phyloP scores from a whole-genome alignment of 64 coral and sea anemone species.

The Orbicella faveolata region DNA sequence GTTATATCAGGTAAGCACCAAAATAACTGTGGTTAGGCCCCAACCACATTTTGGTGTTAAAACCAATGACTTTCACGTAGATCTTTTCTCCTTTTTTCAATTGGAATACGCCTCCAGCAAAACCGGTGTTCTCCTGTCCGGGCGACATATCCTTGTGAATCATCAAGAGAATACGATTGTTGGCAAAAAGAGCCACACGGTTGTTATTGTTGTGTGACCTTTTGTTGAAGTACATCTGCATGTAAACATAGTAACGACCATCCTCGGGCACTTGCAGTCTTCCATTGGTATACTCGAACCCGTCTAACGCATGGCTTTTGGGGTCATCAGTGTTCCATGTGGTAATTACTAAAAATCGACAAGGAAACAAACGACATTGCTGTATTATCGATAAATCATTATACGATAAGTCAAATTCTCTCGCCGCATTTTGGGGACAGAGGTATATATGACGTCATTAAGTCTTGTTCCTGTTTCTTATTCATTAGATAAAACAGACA shows the following conservation, averaged over 20 bases:
- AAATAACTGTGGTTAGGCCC: background rate
- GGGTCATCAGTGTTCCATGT: background rate
- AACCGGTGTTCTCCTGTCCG: background rate
- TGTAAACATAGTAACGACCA: constrained; percentile 1
- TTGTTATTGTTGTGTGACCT: background rate
- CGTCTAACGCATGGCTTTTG: background rate
- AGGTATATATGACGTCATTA: background rate
- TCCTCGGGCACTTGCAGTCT: background rate
- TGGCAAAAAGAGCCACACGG: background rate
- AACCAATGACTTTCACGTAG: background rate
- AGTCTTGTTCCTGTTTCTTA: background rate
- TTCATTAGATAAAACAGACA: too few species aligned
- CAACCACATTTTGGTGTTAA: background rate
- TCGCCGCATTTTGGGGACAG: too few species aligned
- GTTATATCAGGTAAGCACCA: background rate
- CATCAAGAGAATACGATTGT: background rate
- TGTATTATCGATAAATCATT: background rate
- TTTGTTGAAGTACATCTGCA: background rate
- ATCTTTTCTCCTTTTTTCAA: background rate
- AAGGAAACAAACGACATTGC: background rate
- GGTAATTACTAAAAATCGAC: background rate
- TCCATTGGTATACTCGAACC: background rate
- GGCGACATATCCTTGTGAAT: background rate
- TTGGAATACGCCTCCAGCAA: background rate
- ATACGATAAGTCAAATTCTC: too few species aligned